Percentiles rank a stretch among this genome's conserved stretches.
Evolutionary conservation across 2,888 invertebrate genomes (phyloP).

Genomic region (Crossocerus cetratus): DNA sequence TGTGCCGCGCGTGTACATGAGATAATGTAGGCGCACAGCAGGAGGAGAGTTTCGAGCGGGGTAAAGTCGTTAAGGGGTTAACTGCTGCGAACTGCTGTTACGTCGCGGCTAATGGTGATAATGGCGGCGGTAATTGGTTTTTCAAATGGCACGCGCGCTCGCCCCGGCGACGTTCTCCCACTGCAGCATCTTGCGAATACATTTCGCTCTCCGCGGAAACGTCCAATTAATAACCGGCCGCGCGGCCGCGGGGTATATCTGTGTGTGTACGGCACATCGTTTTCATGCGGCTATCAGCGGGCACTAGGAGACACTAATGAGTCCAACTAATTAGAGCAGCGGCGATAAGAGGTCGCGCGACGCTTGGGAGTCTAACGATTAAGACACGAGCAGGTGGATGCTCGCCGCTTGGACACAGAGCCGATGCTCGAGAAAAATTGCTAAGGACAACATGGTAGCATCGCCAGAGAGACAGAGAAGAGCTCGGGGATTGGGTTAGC

Average conservation of each 20-base stretch:
- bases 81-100: conserved; percentile 11
- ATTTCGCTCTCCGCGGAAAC: too few relatives aligned
- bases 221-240: too few relatives aligned
- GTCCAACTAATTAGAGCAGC: conserved; percentile 9
- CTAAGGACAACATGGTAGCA: neutral
- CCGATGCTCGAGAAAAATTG: neutral
- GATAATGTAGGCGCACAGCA: neutral
- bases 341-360: conserved; percentile 4
- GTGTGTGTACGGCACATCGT: too few relatives aligned
- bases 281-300: too few relatives aligned
- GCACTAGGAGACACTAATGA: conserved; percentile 2
- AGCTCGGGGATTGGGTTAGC: neutral
- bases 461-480: neutral
- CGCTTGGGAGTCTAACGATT: too few relatives aligned
- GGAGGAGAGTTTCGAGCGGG: conserved; percentile 15
- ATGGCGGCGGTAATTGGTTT: too few relatives aligned
- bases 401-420: neutral
- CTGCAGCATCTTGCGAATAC: too few relatives aligned
- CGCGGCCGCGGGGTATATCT: too few relatives aligned
- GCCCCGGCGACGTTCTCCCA: too few relatives aligned
- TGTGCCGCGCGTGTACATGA: too few relatives aligned
- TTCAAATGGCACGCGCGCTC: too few relatives aligned
- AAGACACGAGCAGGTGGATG: neutral
- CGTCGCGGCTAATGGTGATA: neutral
- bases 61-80: conserved; percentile 39